Evolutionary conservation across 2,888 invertebrate species (phyloP).

Genomic region (Proisotoma minuta): DNA sequence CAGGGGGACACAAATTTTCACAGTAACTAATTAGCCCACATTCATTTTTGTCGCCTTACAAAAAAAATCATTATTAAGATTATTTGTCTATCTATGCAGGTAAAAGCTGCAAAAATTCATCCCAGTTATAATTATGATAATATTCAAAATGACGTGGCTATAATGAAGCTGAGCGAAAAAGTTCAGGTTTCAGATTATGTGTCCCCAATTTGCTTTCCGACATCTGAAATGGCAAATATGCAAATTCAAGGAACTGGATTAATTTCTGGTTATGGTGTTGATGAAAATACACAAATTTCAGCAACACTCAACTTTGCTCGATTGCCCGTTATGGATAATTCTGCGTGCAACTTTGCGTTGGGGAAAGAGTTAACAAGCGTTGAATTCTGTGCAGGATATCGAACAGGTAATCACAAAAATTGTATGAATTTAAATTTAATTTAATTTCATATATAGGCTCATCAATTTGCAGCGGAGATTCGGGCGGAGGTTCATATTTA

Average conservation of each 20-base stretch:
- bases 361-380: conserved; percentile 35
- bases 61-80: background rate
- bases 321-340: conserved; percentile 29
- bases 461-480: conserved; percentile 26
- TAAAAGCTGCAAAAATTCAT: conserved; percentile 34
- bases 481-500: too few species aligned
- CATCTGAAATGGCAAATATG: conserved; percentile 36
- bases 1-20: conserved; percentile 27
- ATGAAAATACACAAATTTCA: conserved; percentile 27
- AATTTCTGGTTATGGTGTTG: conserved; percentile 38
- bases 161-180: conserved; percentile 26
- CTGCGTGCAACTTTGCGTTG: conserved; percentile 29
- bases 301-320: conserved; percentile 26
- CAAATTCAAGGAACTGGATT: conserved; percentile 33
- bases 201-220: conserved; percentile 34
- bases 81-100: conserved; percentile 11
- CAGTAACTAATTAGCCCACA: conserved; percentile 14
- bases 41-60: background rate
- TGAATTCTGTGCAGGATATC: conserved; percentile 39
- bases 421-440: background rate
- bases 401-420: conserved; percentile 11
- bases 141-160: conserved; percentile 36
- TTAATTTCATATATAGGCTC: conserved; percentile 13
- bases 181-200: conserved; percentile 21
- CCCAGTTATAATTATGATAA: conserved; percentile 36